Conservation (phyloP, 1,140 invertebrate species). For the Papilio aristodemus region DNA sequence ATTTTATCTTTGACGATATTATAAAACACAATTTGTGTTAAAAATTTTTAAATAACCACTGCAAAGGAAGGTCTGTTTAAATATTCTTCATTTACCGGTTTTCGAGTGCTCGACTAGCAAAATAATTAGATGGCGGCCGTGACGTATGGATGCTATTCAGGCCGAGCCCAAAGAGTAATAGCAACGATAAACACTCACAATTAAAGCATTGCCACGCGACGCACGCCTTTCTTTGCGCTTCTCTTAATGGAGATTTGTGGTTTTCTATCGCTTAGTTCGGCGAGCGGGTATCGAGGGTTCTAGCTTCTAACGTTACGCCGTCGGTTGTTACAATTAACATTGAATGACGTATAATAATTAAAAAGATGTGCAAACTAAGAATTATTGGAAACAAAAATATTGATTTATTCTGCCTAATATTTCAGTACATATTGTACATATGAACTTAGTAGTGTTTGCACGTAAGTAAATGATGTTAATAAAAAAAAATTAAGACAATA, state of each 20-base stretch:
- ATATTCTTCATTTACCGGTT: constrained; percentile 48
- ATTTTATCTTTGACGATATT: background rate
- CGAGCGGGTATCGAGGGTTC: constrained; percentile 32
- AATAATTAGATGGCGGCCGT: constrained; percentile 75
- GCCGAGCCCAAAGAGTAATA: constrained; percentile 70
- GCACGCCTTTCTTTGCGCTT: constrained; percentile 75
- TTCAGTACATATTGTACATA: no score
- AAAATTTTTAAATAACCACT: constrained; percentile 16
- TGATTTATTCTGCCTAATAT: no score
- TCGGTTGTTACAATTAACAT: constrained; percentile 25
- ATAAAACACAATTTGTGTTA: background rate
- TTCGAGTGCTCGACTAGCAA: constrained; percentile 70
- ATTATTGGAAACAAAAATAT: background rate
- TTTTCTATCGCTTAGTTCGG: constrained; percentile 40
- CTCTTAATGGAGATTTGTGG: constrained; percentile 73
- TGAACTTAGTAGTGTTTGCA: no score
- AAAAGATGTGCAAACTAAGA: background rate
- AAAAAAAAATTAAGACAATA: no score
- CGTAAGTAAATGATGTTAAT: no score
- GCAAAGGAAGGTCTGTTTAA: background rate
- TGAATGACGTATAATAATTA: background rate
- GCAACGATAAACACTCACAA: constrained; percentile 74
- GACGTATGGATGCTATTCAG: constrained; percentile 77
- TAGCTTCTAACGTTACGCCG: background rate
- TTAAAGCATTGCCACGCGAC: constrained; percentile 78